Evolutionary conservation across 2,113 vertebrate genomes (phyloP), one percentile per base, ranked within the genome.

Genomic region (Larimichthys polyactis): DNA sequence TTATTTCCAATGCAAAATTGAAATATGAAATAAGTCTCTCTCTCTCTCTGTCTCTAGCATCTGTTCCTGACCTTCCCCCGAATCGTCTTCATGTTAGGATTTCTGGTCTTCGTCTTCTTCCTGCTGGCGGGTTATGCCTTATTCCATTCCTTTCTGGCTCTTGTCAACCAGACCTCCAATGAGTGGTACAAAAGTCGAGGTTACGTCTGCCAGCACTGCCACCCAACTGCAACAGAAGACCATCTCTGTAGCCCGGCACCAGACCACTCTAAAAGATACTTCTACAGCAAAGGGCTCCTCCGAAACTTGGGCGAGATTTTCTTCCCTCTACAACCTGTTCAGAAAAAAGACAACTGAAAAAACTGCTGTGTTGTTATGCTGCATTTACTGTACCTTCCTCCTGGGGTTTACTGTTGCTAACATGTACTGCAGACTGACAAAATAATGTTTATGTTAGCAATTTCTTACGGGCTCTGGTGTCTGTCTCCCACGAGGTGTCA

Each of bases 31-130:
- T 17, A 0, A 46, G 32, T 44, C 1, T 59, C 51, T 89, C 22
- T 89, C 22, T 43, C 29, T 43, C 36, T 70, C 68, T 27, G 0
- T 59, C 51, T 89, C 22, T 8, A 99, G 98, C 95, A 97, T 87
- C 96, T 99, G 63, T 99, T 99, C 93, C 70, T 99, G 94, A 96
- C 96, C 11, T 99, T 99, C 51, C 98, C 98, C 0, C 92, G 97
- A 87, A 96, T 99, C 5, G 83, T 99, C 89, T 97, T 98, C 95
- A 96, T 97, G 95, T 93, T 99, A 75, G 98, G 98, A 0, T 99
- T 99, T 72, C 92, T 99, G 6, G 0, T 95, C 55, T 93, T 99
- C 17, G 91, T 98, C 80, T 96, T 95, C 0, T 83, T 98, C 0
- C 86, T 99, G 0, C 93, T 99, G 84, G 95, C 94, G 0, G 95